phyloP scores from a whole-genome alignment of 2,888 invertebrate genomes.

The Timema podura region DNA sequence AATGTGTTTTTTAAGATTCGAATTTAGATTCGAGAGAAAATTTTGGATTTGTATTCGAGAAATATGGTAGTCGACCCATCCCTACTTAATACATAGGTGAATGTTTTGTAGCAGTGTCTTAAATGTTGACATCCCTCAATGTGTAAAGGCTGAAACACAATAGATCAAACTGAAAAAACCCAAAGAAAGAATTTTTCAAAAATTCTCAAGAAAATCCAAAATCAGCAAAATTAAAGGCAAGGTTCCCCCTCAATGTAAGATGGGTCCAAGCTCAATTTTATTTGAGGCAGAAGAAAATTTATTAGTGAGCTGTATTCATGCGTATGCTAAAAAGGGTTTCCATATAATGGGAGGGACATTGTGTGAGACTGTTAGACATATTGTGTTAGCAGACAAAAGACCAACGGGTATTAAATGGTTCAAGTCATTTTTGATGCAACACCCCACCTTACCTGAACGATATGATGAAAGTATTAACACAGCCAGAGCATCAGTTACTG shows the following conservation, averaged over 20 bases:
- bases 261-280: slow-evolving; percentile 15
- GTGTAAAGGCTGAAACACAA: slow-evolving; percentile 4
- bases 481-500: slow-evolving; percentile 6
- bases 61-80: too few species aligned
- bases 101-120: slow-evolving; percentile 7
- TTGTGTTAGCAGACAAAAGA: slow-evolving; percentile 13
- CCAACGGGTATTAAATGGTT: slow-evolving; percentile 12
- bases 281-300: slow-evolving; percentile 14
- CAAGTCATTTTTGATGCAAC: slow-evolving; percentile 11
- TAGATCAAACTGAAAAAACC: neutral
- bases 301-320: slow-evolving; percentile 13
- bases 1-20: too few species aligned
- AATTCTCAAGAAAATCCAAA: neutral
- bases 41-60: too few species aligned
- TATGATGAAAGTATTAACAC: slow-evolving; percentile 17
- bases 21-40: too few species aligned
- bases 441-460: neutral
- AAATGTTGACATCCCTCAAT: neutral
- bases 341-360: slow-evolving; percentile 1
- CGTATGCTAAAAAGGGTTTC: slow-evolving; percentile 17
- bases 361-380: slow-evolving; percentile 16
- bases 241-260: slow-evolving; percentile 12
- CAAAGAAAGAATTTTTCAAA: slow-evolving; percentile 11
- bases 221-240: slow-evolving; percentile 11
- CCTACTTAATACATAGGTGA: too few species aligned